Evolutionary conservation across 2,113 vertebrate species (phyloP).

Genomic region (Tetrao urogallus): DNA sequence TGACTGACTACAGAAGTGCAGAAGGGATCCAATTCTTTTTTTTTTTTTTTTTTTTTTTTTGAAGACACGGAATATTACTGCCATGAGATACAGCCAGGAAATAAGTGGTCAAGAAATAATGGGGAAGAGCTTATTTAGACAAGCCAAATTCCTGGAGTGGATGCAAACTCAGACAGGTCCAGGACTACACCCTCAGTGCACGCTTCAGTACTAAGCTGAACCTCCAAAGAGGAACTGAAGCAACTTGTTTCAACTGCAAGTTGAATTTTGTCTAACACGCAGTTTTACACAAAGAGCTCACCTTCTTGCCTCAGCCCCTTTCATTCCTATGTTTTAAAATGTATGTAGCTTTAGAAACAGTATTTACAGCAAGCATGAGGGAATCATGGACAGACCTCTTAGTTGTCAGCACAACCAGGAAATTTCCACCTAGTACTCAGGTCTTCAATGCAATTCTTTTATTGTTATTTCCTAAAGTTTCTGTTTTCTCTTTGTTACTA

Average conservation of each 20-base stretch:
- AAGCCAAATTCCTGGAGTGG: background rate
- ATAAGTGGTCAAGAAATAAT: background rate
- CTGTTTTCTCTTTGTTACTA: background rate
- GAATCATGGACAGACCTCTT: background rate
- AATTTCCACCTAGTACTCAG: background rate
- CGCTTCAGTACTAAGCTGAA: background rate
- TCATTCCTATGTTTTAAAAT: background rate
- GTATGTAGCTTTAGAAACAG: background rate
- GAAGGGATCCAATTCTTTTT: background rate
- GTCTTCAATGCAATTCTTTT: background rate
- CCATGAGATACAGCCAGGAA: background rate
- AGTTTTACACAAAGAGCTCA: background rate
- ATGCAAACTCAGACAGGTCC: background rate
- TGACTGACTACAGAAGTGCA: background rate
- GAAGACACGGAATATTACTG: background rate
- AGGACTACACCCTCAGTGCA: background rate
- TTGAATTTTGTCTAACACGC: background rate
- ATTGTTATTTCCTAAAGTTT: background rate
- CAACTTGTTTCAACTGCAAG: background rate
- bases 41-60: background rate
- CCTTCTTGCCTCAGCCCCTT: background rate
- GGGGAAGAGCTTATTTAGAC: background rate
- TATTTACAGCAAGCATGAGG: background rate
- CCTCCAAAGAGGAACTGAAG: background rate
- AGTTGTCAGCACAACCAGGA: background rate